phyloP scores from a whole-genome alignment of 2,797 vertebrate genomes.

The Lacerta viridis region DNA sequence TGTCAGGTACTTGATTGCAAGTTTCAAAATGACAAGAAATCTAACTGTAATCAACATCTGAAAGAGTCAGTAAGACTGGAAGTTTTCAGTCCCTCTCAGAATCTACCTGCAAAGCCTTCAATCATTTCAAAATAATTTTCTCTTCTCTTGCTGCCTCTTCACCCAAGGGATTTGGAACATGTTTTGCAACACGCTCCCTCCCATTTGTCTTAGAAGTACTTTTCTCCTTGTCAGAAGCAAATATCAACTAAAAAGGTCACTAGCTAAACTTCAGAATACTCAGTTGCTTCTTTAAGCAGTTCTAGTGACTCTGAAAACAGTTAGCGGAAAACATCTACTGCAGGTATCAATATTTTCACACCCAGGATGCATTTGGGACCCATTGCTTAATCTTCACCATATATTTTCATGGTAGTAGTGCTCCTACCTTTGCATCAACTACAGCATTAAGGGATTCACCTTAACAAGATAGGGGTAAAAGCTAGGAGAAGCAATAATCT shows the following conservation, averaged over 20 bases:
- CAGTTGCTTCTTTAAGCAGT: background rate
- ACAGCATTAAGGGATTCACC: background rate
- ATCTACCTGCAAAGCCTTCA: background rate
- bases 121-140: background rate
- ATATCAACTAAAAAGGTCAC: background rate
- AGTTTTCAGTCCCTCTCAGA: slow-evolving; percentile 3
- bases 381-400: no score
- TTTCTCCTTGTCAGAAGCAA: background rate
- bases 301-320: background rate
- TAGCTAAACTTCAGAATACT: background rate
- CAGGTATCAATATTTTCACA: no score
- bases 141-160: background rate
- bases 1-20: no score
- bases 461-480: background rate
- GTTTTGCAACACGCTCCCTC: no score
- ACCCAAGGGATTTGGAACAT: background rate
- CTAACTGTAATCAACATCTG: background rate
- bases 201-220: background rate
- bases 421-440: background rate
- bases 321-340: background rate
- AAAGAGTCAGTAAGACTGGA: background rate
- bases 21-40: background rate
- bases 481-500: background rate
- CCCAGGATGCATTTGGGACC: no score
- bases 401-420: no score